Percentiles rank a stretch among this genome's conserved stretches.
Evolutionary conservation across 1,140 invertebrate species (phyloP).

Genomic region (Caenorhabditis latens): DNA sequence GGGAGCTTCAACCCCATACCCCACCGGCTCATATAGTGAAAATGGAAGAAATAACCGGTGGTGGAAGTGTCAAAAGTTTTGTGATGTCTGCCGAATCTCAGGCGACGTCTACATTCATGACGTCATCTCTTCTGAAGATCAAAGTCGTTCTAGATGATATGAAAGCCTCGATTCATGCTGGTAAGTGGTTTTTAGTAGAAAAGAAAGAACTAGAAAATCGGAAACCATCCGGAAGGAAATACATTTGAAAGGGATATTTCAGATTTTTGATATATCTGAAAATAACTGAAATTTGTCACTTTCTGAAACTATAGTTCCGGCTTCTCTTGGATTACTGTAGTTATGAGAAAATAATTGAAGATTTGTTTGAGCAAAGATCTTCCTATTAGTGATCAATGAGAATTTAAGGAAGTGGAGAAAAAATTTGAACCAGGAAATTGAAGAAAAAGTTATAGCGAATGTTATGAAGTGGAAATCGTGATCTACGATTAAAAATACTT

Average conservation of each 20-base stretch:
- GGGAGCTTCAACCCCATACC: conserved; percentile 36
- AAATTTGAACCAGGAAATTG: no score
- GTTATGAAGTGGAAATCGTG: no score
- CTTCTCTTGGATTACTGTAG: not conserved
- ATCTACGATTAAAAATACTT: no score
- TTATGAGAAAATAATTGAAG: not conserved
- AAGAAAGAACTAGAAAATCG: not conserved
- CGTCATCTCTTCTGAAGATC: conserved; percentile 30
- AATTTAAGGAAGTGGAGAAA: no score
- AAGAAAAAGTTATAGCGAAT: no score
- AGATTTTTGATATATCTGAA: no score
- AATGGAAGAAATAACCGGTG: conserved; percentile 62
- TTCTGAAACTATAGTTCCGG: not conserved
- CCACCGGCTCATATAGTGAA: conserved; percentile 49
- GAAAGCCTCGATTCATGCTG: conserved; percentile 64
- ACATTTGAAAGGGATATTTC: no score
- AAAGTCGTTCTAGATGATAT: conserved; percentile 44
- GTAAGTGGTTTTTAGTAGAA: conserved; percentile 25
- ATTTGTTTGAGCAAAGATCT: no score
- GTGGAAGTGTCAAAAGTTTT: conserved; percentile 44
- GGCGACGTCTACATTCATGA: not conserved
- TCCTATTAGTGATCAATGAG: no score
- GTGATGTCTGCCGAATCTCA: conserved; percentile 10
- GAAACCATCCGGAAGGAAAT: no score
- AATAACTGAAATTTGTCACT: no score